Evolutionary conservation across 2,113 vertebrate species (phyloP).

Genomic region (Callithrix jacchus): DNA sequence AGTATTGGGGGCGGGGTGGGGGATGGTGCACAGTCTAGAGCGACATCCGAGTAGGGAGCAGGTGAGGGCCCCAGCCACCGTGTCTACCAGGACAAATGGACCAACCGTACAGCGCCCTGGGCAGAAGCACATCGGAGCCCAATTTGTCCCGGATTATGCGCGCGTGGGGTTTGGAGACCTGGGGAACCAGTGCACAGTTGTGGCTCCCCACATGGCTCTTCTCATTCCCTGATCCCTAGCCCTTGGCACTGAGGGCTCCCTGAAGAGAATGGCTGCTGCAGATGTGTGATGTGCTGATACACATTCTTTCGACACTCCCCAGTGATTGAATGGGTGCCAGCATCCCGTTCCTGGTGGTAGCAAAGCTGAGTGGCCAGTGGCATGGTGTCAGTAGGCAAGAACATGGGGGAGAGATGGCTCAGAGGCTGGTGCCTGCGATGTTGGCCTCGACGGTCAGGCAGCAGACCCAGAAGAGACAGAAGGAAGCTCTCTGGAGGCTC

Average conservation of each 20-base stretch:
- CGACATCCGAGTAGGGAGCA: neutral
- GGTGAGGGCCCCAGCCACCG: neutral
- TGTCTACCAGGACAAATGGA: neutral
- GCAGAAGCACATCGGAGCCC: neutral
- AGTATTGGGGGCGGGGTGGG: no score
- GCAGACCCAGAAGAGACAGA: neutral
- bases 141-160: neutral
- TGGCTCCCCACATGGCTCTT: neutral
- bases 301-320: fast-evolving
- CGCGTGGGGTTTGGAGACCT: neutral
- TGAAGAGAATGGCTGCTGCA: neutral
- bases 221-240: no score
- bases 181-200: neutral
- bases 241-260: neutral
- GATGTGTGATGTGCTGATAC: neutral
- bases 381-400: neutral
- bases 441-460: neutral
- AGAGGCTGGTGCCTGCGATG: neutral
- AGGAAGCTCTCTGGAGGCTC: no score
- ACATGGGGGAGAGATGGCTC: neutral
- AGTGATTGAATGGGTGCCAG: neutral
- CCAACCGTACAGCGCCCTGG: neutral
- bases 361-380: neutral
- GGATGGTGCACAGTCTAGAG: neutral
- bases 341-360: neutral